Base-by-base conservation (phyloP, 2,113 vertebrate genomes). In the Amphiprion ocellaris region DNA sequence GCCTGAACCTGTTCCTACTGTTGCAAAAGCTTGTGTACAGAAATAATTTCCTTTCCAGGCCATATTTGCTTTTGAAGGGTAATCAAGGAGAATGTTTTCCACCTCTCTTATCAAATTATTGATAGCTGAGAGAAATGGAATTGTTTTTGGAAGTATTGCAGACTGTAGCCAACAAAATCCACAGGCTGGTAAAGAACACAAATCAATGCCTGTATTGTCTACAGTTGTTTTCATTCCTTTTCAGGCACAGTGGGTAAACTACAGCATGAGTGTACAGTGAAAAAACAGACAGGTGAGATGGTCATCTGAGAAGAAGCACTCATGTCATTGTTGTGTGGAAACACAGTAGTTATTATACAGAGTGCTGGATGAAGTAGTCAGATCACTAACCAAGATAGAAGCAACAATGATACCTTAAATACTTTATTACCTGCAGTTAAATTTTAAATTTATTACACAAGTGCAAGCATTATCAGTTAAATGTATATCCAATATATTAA, bases 1-100 rank as follows among this genome's bases (percentile, higher is more conserved):
- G 83, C 68, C 54, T 50, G 37, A 69, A 58, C 87, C 52, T 83
- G 84, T 80, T 81, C 39, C 39, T 5, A 41, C 61, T 46, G 26
- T 63, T 54, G 47, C 64, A 77, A 70, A 86, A 11, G 37, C 47
- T 47, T 74, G 26, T 59, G 52, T 47, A n/a, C 53, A 19, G 37
- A 71, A 65, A 26, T 49, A 4, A 6, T 65, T 81, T 64, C 39
- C 44, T 76, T 66, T 14, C 3, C 21, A 74, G 11, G 41, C 24
- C 49, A 56, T 41, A 46, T 72, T 79, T 82, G 53, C 33, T 63
- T 78, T 23, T 73, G 54, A 71, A 58, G n/a, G 6, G n/a, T 60
- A 56, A 30, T 77, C 44, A 68, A 74, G 44, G 52, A 77, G 24
- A 68, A 17, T 49, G 23, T 63, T 85, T 69, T 62, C 10, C 55